Base-by-base conservation (phyloP, 2,113 vertebrate species). In the Callionymus lyra region DNA sequence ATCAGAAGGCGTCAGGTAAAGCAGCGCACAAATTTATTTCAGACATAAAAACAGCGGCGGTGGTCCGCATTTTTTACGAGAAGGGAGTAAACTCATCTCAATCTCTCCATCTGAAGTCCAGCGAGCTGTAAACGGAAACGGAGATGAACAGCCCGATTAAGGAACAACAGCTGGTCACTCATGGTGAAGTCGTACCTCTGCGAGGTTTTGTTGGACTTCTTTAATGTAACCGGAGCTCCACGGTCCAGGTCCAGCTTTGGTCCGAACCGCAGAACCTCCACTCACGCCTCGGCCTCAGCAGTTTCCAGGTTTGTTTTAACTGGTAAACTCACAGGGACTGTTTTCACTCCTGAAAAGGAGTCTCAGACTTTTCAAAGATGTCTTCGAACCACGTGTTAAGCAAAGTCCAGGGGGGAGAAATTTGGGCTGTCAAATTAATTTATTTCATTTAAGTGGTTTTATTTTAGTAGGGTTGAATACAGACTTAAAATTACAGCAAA, bases 1-100 rank as follows among this genome's bases (percentile, higher is more conserved):
- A 73, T 75, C 66, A 58, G 63, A 49, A 70, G 60, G 57, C 59
- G 55, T 74, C 76, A 80, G 72, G 73, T 80, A 78, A 42, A 39
- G 41, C 49, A 16, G 59, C 37, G 31, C 50, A 32, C 51, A 75
- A 77, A 77, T 59, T 56, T 59, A 58, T 70, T 72, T 64, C 63
- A 19, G 56, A 62, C 74, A 66, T 70, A 60, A 77, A 76, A 79
- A 44, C 70, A 59, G 55, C 62, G 64, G 55, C 37, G 35, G 65
- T 59, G 59, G 72, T 68, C 54, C 57, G 46, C 68, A n/a, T 27
- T 8, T 65, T 68, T 65, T 66, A 72, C 76, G 71, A 63, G 61
- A 41, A 44, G 9, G 10, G 41, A 47, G 47, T 65, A 59, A 72
- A 77, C 64, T 62, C 39, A 43, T 74, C 61, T 56, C 19, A 50